Percentiles rank a stretch among this genome's conserved stretches.
Conservation (phyloP, 92 coral and sea anemone genomes). For the Isaurus tuberculatus region DNA sequence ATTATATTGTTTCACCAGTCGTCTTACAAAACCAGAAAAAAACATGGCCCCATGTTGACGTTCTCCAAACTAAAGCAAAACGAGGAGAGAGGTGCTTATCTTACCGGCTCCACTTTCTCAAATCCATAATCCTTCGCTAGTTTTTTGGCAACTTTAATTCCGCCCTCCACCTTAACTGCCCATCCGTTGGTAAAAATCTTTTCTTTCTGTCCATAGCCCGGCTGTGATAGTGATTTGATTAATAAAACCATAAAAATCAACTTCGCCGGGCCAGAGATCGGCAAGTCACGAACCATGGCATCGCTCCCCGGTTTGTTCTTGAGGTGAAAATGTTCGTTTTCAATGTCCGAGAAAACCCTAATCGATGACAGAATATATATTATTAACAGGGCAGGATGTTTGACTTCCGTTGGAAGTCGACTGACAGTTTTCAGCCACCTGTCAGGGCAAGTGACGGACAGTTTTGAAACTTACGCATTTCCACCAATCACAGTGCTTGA, state of each 20-base stretch:
- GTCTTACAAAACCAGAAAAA: slow-evolving; percentile 22
- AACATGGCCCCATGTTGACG: slow-evolving; percentile 22
- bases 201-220: slow-evolving; percentile 40
- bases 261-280: slow-evolving; percentile 84
- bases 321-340: slow-evolving; percentile 58
- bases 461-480: slow-evolving; percentile 9
- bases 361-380: slow-evolving; percentile 50
- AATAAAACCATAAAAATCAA: slow-evolving; percentile 55
- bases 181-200: slow-evolving; percentile 95
- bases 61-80: slow-evolving; percentile 3
- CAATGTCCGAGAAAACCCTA: slow-evolving; percentile 67
- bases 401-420: slow-evolving; percentile 64
- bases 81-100: not conserved
- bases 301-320: slow-evolving; percentile 81
- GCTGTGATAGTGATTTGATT: slow-evolving; percentile 51
- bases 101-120: slow-evolving; percentile 88
- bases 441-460: slow-evolving; percentile 54
- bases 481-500: slow-evolving; percentile 79
- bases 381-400: slow-evolving; percentile 52
- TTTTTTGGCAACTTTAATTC: slow-evolving; percentile 81
- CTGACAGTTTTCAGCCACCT: slow-evolving; percentile 82
- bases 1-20: slow-evolving; percentile 35
- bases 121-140: slow-evolving; percentile 96
- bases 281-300: slow-evolving; percentile 90
- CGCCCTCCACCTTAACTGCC: slow-evolving; percentile 93